Evolutionary conservation across 2,888 invertebrate species (phyloP).

Genomic region (Ephialtes manifestator): DNA sequence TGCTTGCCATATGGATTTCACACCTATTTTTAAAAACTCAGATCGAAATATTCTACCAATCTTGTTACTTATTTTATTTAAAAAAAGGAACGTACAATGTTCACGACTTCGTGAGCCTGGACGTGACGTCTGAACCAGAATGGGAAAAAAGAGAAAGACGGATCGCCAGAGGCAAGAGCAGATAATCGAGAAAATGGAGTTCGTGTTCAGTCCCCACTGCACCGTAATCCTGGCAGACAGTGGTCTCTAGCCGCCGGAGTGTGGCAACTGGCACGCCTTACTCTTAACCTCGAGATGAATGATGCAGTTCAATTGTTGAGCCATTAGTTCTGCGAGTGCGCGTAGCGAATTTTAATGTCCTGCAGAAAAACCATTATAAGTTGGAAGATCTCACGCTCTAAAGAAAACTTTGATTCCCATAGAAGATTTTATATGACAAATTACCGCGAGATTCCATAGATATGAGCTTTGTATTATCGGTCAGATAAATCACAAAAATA

Average conservation of each 20-base stretch:
- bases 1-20: not conserved
- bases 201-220: conserved; percentile 34
- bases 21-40: not conserved
- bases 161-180: conserved; percentile 1
- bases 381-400: not conserved
- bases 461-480: not conserved
- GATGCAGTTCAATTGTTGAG: conserved; percentile 40
- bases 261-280: not conserved
- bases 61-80: conserved; percentile 1
- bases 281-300: conserved; percentile 43
- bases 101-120: not conserved
- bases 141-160: not conserved
- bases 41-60: not conserved
- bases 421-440: conserved; percentile 47
- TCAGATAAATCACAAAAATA: not conserved
- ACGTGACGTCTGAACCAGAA: not conserved
- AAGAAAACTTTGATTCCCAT: conserved; percentile 36
- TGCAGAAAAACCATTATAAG: not conserved
- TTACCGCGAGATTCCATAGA: conserved; percentile 12
- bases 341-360: conserved; percentile 32
- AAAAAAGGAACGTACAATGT: not conserved
- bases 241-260: conserved; percentile 6
- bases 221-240: conserved; percentile 22
- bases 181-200: conserved; percentile 44
- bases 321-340: conserved; percentile 35